Evolutionary conservation across 2,113 vertebrate genomes (phyloP), one percentile per base, ranked within the genome.

Genomic region (Datnioides undecimradiatus): DNA sequence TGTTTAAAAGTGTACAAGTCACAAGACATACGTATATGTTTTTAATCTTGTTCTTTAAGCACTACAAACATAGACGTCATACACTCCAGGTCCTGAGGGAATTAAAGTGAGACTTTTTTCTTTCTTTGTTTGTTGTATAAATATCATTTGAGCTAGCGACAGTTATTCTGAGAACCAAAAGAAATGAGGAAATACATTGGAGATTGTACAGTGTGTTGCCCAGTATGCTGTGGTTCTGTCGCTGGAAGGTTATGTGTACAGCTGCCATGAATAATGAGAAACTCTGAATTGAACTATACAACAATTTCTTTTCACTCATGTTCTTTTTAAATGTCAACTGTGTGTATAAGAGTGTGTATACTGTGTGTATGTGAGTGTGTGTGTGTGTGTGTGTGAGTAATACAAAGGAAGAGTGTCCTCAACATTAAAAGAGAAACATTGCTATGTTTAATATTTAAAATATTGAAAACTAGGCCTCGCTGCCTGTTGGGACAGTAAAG

Each of bases 281-380:
- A 69, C 64, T 48, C 27, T 48, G 62, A 76, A 73, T 17, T 63
- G 46, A 84, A 82, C 68, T 63, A 54, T 64, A 57, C 43, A 59
- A 33, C 62, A 51, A 48, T 73, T 76, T 86, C 38, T 27, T 79
- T 79, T 76, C 51, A 62, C 14, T 80, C 16, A 29, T 80, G 60
- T 76, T 76, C 38, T 85, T 79, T 79, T 87, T 70, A 75, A 88
- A 88, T 91, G 86, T 86, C 76, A 88, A 5, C 46, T n/a, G 51
- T 68, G 60, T 55, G 75, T 69, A 40, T 41, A 21, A 33, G 25
- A 7, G 17, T 41, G 33, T 77, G 14, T 59, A 54, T 58, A n/a
- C n/a, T n/a, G 23, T 68, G n/a, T 25, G 16, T 38, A 29, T 38
- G 51, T 21, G 63, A 31, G 33, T 64, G 0, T 21, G 23, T 46